Base-by-base conservation (phyloP, 2,113 vertebrate genomes). In the Prunella himalayana region DNA sequence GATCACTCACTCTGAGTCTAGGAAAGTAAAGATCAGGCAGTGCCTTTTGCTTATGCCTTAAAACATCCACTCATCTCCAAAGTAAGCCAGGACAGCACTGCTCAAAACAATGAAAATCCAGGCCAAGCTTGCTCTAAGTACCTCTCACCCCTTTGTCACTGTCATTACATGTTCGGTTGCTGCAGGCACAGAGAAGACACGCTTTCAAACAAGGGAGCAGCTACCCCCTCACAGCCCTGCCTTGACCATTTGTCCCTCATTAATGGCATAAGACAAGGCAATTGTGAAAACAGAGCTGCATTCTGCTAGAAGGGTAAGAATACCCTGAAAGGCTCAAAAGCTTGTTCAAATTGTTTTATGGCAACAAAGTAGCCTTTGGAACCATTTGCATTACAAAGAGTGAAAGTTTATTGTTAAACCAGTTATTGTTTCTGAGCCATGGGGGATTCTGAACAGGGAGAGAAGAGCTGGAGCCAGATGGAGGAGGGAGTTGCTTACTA, bases 311-410 rank as follows among this genome's bases (percentile, higher is more conserved):
- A 68, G 31, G 33, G 15, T 60, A 72, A 51, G 54, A 71, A 53
- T 63, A 35, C 33, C 27, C 59, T 73, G 51, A 53, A 81, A 69
- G 63, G 20, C 59, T 79, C 37, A 51, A 86, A 90, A 88, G 44
- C 68, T 86, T n/a, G 6, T 78, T 90, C 47, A 53, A 56, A 92
- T 83, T 71, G 79, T 28, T 96, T 96, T 93, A 68, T 78, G 72
- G 82, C 54, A 80, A 69, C 3, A 7, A 93, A 87, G 30, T 28
- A 81, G 31, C 59, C 76, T 88, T 83, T 88, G 72, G 90, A 86
- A 81, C n/a, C 0, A 47, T 92, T 93, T 82, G 56, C 73, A 78
- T 93, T 92, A 23, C 76, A 92, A 88, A 88, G 24, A 88, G 70
- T 65, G 84, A 82, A 95, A 87, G 70, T 85, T 95, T 93, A 64